These are phyloP conservation scores for Lutjanus campechanus DNA, from an alignment of 2,797 vertebrate species.

Conservation along the genomic window DNA sequence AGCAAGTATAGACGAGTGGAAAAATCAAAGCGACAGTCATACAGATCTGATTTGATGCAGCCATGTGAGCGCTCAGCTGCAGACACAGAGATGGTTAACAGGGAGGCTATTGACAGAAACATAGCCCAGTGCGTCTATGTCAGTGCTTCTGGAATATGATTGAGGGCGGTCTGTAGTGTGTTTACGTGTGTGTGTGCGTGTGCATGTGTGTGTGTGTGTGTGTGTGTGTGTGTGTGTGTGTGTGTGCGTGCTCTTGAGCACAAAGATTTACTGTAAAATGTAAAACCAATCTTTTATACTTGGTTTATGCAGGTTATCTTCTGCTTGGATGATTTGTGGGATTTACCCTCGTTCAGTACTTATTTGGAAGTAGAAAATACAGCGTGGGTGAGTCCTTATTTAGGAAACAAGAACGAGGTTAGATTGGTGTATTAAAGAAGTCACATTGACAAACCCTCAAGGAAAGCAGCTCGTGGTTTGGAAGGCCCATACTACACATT, in stretches of 20 bases:
- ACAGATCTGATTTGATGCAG: conserved; percentile 77
- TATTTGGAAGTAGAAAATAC: background rate
- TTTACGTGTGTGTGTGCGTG: conserved; percentile 1
- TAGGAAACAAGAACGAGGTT: conserved; percentile 13
- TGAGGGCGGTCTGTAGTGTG: conserved; percentile 12
- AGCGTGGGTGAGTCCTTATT: background rate
- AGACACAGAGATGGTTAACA: conserved; percentile 58
- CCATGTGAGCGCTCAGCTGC: conserved; percentile 50
- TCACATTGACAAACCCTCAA: background rate
- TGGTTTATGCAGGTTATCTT: background rate
- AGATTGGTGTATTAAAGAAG: conserved; percentile 1
- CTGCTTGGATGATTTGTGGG: background rate
- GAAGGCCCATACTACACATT: background rate
- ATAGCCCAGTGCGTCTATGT: conserved; percentile 40
- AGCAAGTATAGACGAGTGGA: conserved; percentile 75
- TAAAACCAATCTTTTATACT: background rate
- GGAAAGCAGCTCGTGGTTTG: background rate
- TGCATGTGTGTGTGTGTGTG: background rate
- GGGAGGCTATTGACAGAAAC: conserved; percentile 70
- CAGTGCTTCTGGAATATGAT: conserved; percentile 37
- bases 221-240: background rate
- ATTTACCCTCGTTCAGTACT: background rate
- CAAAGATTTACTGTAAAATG: conserved; percentile 34
- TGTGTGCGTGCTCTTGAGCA: conserved; percentile 4
- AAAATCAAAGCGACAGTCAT: conserved; percentile 81